Evolutionary conservation across 1,140 invertebrate genomes (phyloP).

Genomic region (Bombus affinis): DNA sequence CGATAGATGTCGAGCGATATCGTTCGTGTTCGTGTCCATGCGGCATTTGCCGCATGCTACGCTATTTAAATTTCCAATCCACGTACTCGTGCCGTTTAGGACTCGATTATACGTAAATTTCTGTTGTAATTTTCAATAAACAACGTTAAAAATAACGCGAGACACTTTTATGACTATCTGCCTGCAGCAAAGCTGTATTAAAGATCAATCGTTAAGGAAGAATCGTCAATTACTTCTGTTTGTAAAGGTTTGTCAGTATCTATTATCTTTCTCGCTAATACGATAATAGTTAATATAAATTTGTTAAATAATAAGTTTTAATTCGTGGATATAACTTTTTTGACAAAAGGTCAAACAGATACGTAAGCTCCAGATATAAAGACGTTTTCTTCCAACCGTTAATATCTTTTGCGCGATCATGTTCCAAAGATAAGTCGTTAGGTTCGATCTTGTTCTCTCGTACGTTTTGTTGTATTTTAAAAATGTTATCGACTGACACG

Average conservation of each 20-base stretch:
- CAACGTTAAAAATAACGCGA: too few relatives aligned
- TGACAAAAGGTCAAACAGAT: too few relatives aligned
- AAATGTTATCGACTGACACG: too few relatives aligned
- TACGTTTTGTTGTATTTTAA: neutral
- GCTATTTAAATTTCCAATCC: neutral
- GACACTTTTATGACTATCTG: neutral
- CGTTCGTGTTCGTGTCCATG: neutral
- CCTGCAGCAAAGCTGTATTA: neutral
- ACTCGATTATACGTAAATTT: neutral
- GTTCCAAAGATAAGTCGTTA: neutral
- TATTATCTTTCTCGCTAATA: too few relatives aligned
- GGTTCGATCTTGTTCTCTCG: neutral
- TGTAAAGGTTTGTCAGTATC: too few relatives aligned
- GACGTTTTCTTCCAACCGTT: neutral
- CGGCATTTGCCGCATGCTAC: too few relatives aligned
- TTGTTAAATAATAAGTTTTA: too few relatives aligned
- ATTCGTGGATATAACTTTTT: too few relatives aligned
- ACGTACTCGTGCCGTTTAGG: neutral
- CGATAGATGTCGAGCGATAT: neutral
- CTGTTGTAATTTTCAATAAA: neutral
- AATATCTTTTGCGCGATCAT: neutral
- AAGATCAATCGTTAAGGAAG: too few relatives aligned
- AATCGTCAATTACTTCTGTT: too few relatives aligned
- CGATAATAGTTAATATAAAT: neutral
- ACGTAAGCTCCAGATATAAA: too few relatives aligned